A percentile compares a stretch with the other conserved stretches of the same genome.
These are phyloP conservation scores for Bombus balteatus DNA, from an alignment of 1,140 invertebrate species.

Conservation along the genomic window DNA sequence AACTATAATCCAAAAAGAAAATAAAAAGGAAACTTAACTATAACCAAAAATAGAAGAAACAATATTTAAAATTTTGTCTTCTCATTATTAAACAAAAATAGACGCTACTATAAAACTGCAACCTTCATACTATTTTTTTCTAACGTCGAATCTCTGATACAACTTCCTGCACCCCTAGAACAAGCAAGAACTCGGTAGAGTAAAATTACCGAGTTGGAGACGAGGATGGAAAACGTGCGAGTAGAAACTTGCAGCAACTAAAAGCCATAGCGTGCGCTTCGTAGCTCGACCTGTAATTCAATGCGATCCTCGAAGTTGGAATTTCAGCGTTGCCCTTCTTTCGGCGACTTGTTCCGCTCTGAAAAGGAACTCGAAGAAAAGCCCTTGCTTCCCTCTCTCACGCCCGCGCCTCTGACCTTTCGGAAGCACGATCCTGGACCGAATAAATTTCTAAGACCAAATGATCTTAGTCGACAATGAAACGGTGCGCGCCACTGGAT, in stretches of 20 bases:
- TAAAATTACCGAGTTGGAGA: not conserved
- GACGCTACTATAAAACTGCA: no score
- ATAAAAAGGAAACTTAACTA: no score
- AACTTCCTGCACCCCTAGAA: not conserved
- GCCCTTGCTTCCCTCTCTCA: not conserved
- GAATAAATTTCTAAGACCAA: conserved; percentile 50
- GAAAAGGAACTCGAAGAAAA: conserved; percentile 36
- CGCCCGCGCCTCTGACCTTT: no score
- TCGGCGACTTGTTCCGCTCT: not conserved
- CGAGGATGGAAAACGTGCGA: not conserved
- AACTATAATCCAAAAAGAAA: no score
- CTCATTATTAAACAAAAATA: not conserved
- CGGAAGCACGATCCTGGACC: conserved; percentile 13
- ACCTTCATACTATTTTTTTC: not conserved
- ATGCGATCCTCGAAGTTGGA: conserved; percentile 15
- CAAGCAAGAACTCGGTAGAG: not conserved
- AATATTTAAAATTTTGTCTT: not conserved
- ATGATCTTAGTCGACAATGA: conserved; percentile 46
- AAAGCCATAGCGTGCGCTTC: not conserved
- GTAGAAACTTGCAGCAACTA: conserved; percentile 1
- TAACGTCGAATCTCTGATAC: not conserved
- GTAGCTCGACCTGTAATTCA: conserved; percentile 11
- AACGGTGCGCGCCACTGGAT: conserved; percentile 16
- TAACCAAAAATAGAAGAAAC: no score
- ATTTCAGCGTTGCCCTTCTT: conserved; percentile 31